Base-by-base conservation (phyloP, 1,140 invertebrate genomes). In the Bombus fervidus region DNA sequence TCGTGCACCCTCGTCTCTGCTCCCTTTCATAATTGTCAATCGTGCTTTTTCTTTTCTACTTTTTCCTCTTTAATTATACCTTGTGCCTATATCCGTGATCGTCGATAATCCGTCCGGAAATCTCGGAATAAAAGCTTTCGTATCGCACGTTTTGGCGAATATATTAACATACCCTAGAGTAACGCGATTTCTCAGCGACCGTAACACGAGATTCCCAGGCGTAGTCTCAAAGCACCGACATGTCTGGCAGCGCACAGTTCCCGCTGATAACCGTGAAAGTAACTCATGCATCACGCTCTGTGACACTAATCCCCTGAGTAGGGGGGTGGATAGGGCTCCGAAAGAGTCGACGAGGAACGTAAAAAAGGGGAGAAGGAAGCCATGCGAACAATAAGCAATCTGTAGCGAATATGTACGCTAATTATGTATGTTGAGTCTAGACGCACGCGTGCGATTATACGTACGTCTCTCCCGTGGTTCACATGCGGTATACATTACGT, bases 201-300 rank as follows among this genome's bases (percentile, higher is more conserved):
- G 64, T 73, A 34, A 73, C 76, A 81, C 85, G 62, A 74, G 37
- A 81, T 85, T 77, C 62, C 34, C 43, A n/a, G 37, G 18, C 3
- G 43, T 39, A 8, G 31, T 37, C 8, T 57, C 81, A 80, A 72
- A 47, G 76, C 75, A 43, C 76, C 76, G 83, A 73, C 76, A 9
- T 72, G 37, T 66, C n/a, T 37, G 64, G 53, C 57, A 53, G 22
- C 31, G 47, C 57, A 59, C 78, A 41, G 43, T 37, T 71, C 22
- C 31, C 72, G 66, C 34, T 89, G 87, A 90, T 83, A 76, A 66
- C 87, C 88, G 87, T 90, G 87, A 89, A 90, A 78, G 73, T 90
- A 88, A 86, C 83, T 78, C 83, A 76, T 80, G 75, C 59, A 86
- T 83, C 84, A 76, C 25, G 13, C 59, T 47, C 64, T 71, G 81